These are phyloP conservation scores for Cherax destructor DNA, from an alignment of 1,140 invertebrate genomes.

Conservation along the genomic window DNA sequence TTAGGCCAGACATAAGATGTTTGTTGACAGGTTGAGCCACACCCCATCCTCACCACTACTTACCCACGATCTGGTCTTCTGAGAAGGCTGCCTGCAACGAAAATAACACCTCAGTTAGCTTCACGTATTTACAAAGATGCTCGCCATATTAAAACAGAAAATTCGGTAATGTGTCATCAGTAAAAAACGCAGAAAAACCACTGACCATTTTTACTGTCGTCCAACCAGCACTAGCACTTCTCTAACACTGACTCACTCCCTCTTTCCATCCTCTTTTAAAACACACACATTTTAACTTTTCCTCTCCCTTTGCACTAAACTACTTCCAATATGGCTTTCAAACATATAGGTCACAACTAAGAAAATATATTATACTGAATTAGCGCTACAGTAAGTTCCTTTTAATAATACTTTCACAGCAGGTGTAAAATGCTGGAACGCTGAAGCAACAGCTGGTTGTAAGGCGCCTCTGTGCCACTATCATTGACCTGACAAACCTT, in stretches of 20 bases:
- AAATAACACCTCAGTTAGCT: conserved; percentile 50
- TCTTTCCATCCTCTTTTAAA: background rate
- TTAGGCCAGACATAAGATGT: too few species aligned
- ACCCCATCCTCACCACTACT: conserved; percentile 76
- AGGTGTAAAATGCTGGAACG: conserved; percentile 6
- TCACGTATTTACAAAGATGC: background rate
- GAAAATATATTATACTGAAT: background rate
- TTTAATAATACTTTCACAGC: background rate
- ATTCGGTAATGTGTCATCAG: background rate
- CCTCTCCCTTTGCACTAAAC: background rate
- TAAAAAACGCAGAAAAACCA: background rate
- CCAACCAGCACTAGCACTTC: background rate
- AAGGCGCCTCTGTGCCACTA: background rate
- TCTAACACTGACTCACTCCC: background rate
- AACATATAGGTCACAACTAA: background rate
- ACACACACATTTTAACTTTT: background rate
- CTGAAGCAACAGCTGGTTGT: conserved; percentile 26
- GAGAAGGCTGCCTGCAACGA: conserved; percentile 88
- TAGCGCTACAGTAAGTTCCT: background rate
- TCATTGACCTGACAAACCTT: background rate
- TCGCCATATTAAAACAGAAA: background rate
- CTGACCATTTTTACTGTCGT: background rate
- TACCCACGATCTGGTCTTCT: conserved; percentile 92
- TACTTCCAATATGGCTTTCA: background rate
- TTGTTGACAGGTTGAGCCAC: background rate